These are phyloP conservation scores for Colistium nudipinnis DNA, from an alignment of 2,113 vertebrate species.

Conservation along the genomic window DNA sequence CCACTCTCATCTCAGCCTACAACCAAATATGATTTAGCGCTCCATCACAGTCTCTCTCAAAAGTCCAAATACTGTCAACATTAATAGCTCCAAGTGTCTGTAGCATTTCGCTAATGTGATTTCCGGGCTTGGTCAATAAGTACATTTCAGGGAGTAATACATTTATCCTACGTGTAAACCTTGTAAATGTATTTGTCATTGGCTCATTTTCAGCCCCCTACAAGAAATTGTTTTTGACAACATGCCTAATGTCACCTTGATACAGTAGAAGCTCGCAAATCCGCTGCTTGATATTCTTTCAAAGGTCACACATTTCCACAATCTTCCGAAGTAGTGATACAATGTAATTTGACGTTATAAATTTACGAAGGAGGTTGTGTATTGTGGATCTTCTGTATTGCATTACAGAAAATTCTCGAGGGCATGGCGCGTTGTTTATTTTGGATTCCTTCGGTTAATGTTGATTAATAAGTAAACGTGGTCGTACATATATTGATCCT, in stretches of 20 bases:
- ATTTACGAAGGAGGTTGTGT: too few species aligned
- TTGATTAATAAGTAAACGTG: constrained; percentile 38
- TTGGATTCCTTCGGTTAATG: constrained; percentile 17
- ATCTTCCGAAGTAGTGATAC: not conserved
- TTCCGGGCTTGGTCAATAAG: constrained; percentile 51
- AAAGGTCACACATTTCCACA: not conserved
- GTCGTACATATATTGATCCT: constrained; percentile 41
- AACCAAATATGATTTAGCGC: constrained; percentile 47
- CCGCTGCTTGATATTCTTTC: not conserved
- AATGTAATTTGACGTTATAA: too few species aligned
- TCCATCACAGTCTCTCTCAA: constrained; percentile 40
- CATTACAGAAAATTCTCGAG: not conserved
- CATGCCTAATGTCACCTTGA: constrained; percentile 33
- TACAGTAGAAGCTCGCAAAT: not conserved
- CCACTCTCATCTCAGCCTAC: constrained; percentile 12
- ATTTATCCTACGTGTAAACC: constrained; percentile 37
- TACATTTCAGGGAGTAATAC: constrained; percentile 50
- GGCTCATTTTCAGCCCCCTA: constrained; percentile 41
- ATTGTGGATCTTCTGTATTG: not conserved
- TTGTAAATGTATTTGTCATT: constrained; percentile 27
- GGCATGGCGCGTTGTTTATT: constrained; percentile 11
- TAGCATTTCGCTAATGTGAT: constrained; percentile 58
- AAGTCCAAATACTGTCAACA: constrained; percentile 48
- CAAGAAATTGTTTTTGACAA: constrained; percentile 44
- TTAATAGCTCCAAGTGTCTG: constrained; percentile 48